Conservation (phyloP, 2,113 vertebrate genomes). For the Panthera leo region DNA sequence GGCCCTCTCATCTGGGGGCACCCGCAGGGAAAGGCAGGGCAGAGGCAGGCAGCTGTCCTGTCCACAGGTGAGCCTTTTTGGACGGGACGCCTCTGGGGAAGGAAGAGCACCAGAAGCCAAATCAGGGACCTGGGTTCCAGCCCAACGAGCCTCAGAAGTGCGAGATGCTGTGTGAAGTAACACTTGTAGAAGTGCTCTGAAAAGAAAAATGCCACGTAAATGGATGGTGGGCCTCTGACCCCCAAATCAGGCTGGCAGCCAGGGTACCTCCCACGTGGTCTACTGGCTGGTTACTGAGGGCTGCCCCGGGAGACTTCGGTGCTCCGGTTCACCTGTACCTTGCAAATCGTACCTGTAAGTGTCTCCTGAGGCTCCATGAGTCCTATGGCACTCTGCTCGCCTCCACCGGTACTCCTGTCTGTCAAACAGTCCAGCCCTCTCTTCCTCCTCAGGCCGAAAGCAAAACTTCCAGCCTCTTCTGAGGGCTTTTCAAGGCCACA, state of each 20-base stretch:
- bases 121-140: neutral
- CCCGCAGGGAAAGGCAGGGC: neutral
- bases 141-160: neutral
- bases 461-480: conserved; percentile 40
- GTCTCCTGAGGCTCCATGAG: neutral
- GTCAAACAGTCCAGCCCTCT: neutral
- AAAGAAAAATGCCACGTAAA: neutral
- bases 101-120: neutral
- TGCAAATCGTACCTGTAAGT: too few relatives aligned
- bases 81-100: neutral
- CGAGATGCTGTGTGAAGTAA: neutral
- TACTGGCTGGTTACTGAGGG: neutral
- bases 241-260: neutral
- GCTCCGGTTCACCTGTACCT: neutral
- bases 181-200: neutral
- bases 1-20: neutral
- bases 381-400: neutral
- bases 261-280: neutral
- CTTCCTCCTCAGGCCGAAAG: conserved; percentile 7
- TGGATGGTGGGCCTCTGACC: too few relatives aligned
- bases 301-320: neutral
- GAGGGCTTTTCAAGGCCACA: conserved; percentile 75
- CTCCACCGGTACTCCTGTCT: neutral
- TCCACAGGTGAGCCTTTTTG: neutral
- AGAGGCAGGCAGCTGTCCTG: neutral